phyloP scores from a whole-genome alignment of 2,888 invertebrate species.

The Pogonocherus hispidulus region DNA sequence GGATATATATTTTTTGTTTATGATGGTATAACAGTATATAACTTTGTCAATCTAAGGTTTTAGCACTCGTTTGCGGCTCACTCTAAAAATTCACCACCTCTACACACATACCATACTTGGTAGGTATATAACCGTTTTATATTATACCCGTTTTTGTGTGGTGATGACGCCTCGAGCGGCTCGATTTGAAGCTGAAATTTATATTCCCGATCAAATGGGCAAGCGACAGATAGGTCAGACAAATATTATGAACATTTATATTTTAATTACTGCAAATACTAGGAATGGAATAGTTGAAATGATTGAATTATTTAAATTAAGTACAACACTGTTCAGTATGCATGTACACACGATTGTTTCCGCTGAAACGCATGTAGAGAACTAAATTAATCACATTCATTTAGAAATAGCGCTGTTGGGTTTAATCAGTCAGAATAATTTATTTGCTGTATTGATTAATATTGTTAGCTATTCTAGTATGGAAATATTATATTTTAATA shows the following conservation, averaged over 20 bases:
- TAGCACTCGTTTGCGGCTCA: no score
- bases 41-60: no score
- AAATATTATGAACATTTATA: not conserved
- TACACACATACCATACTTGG: no score
- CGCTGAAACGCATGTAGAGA: not conserved
- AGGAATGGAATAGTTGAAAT: not conserved
- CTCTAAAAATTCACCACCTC: no score
- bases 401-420: not conserved
- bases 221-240: not conserved
- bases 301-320: constrained; percentile 1
- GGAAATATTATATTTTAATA: not conserved
- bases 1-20: no score
- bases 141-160: no score
- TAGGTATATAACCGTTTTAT: no score
- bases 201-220: no score
- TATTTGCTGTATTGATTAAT: not conserved
- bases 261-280: not conserved
- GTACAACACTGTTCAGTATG: not conserved
- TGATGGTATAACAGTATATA: no score
- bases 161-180: no score
- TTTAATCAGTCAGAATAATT: constrained; percentile 5
- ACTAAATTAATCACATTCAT: constrained; percentile 2
- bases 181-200: no score
- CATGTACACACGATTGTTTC: not conserved
- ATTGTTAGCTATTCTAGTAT: not conserved